These are phyloP conservation scores for Lasius fuliginosus DNA, from an alignment of 2,888 invertebrate species.

Conservation along the genomic window DNA sequence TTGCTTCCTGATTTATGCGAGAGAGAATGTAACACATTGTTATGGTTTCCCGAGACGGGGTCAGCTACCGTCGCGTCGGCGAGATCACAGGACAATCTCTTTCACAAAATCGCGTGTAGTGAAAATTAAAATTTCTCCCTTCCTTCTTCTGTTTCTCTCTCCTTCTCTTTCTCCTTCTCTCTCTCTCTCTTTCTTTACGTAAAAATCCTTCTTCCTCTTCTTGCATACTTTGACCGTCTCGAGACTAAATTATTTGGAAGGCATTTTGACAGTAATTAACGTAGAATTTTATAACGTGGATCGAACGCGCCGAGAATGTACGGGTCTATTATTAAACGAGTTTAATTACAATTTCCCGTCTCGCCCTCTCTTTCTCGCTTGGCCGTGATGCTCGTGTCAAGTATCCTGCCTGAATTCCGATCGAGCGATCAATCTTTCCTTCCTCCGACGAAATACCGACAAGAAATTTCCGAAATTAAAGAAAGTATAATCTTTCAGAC, in stretches of 20 bases:
- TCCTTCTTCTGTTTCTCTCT: neutral
- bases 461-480: constrained; percentile 32
- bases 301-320: constrained; percentile 68
- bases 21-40: constrained; percentile 58
- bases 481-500: neutral
- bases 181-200: neutral
- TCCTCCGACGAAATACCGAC: neutral
- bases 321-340: constrained; percentile 74
- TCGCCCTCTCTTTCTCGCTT: neutral
- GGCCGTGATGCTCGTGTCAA: constrained; percentile 19
- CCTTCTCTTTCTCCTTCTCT: neutral
- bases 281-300: constrained; percentile 75
- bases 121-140: constrained; percentile 73
- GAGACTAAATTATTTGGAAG: constrained; percentile 72
- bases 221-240: constrained; percentile 43
- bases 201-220: neutral
- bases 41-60: constrained; percentile 71
- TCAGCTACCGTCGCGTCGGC: constrained; percentile 76
- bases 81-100: constrained; percentile 73
- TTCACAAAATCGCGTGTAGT: constrained; percentile 64
- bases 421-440: constrained; percentile 45
- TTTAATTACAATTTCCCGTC: constrained; percentile 74
- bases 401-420: constrained; percentile 28
- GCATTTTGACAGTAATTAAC: constrained; percentile 79
- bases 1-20: constrained; percentile 66